phyloP scores from a whole-genome alignment of 2,888 invertebrate genomes.

The Drosophila quasianomalipes region DNA sequence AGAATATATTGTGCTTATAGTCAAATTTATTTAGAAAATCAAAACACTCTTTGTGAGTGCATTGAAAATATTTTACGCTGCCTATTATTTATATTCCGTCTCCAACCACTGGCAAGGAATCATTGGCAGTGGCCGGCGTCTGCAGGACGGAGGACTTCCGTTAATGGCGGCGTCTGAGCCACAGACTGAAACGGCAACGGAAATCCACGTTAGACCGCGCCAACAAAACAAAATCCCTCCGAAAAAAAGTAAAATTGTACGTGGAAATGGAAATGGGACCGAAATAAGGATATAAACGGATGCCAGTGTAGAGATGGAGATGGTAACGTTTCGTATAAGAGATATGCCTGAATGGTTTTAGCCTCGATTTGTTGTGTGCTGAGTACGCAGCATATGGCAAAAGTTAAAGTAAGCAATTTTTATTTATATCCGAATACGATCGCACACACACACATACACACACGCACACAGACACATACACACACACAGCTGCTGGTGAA shows the following conservation, averaged over 20 bases:
- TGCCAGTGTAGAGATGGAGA: conserved; percentile 19
- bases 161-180: conserved; percentile 62
- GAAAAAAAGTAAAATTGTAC: conserved; percentile 4
- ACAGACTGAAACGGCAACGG: conserved; percentile 71
- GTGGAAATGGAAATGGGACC: conserved; percentile 31
- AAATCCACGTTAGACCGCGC: conserved; percentile 66
- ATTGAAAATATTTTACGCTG: conserved; percentile 3
- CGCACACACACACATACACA: conserved; percentile 20
- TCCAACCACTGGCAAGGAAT: conserved; percentile 1
- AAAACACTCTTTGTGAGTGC: neutral
- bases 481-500: conserved; percentile 26
- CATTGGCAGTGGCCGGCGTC: conserved; percentile 62
- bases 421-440: conserved; percentile 65
- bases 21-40: neutral
- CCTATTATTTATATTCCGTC: conserved; percentile 9
- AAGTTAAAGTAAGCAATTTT: conserved; percentile 79
- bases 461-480: neutral
- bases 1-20: conserved; percentile 18
- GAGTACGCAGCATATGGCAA: conserved; percentile 75
- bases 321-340: conserved; percentile 46
- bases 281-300: conserved; percentile 15
- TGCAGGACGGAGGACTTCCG: conserved; percentile 69
- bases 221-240: conserved; percentile 53
- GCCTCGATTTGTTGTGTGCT: conserved; percentile 53
- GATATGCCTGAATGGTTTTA: conserved; percentile 71